phyloP scores from a whole-genome alignment of 2,797 vertebrate genomes.

The Cynopterus sphinx region DNA sequence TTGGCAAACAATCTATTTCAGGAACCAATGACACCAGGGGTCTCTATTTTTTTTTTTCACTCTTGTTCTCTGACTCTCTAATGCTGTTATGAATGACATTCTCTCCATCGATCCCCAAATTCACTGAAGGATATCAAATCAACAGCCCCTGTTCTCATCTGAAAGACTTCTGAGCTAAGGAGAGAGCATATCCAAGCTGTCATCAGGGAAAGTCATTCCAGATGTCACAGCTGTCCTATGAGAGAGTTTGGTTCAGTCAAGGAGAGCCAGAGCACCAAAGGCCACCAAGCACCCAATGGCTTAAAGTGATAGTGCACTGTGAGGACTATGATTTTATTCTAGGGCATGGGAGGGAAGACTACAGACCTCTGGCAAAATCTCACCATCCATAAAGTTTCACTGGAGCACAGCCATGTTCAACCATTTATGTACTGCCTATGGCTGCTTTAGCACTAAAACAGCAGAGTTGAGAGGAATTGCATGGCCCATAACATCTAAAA shows the following conservation, averaged over 20 bases:
- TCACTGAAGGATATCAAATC: neutral
- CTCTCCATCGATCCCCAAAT: neutral
- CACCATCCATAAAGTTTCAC: neutral
- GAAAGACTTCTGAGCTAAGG: neutral
- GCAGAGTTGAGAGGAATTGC: neutral
- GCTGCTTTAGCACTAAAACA: slow-evolving; percentile 8
- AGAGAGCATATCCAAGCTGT: neutral
- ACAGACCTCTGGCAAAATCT: neutral
- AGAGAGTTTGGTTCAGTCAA: neutral
- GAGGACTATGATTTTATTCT: slow-evolving; percentile 3
- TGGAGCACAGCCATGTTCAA: neutral
- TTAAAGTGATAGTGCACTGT: neutral
- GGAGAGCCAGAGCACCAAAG: neutral
- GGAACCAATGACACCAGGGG: neutral
- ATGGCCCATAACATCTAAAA: neutral
- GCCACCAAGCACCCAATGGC: neutral
- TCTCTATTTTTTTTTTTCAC: neutral
- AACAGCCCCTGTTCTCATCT: neutral
- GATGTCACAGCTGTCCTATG: neutral
- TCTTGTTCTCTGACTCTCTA: neutral
- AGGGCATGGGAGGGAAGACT: neutral
- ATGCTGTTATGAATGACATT: neutral
- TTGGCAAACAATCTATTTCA: neutral
- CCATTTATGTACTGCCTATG: neutral
- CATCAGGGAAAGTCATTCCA: slow-evolving; percentile 9